Conservation (phyloP, 2,888 invertebrate genomes). For the Scrobipalpa costella region DNA sequence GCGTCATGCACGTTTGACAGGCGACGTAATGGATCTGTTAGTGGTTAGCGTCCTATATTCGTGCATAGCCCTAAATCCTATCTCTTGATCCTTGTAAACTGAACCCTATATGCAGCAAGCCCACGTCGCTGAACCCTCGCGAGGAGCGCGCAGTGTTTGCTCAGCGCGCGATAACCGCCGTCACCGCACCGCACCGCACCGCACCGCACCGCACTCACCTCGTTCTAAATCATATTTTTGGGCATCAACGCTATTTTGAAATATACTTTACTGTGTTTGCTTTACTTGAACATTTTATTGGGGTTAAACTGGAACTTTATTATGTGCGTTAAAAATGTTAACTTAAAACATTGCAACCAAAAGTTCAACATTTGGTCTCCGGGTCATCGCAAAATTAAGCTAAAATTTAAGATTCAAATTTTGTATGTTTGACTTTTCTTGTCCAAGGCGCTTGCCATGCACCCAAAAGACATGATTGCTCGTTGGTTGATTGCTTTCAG, state of each 20-base stretch:
- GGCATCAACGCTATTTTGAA: conserved; percentile 14
- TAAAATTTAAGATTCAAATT: too few relatives aligned
- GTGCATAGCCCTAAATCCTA: conserved; percentile 1
- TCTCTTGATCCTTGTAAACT: neutral
- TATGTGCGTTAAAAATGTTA: neutral
- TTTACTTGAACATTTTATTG: conserved; percentile 4
- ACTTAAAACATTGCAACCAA: too few relatives aligned
- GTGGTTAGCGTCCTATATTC: neutral
- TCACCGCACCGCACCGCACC: too few relatives aligned
- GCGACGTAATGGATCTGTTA: neutral
- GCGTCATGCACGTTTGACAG: neutral
- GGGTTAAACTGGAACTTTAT: neutral
- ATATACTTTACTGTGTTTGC: neutral
- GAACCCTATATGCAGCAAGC: neutral
- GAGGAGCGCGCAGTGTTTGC: neutral
- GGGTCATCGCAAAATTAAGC: too few relatives aligned
- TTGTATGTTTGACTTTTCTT: too few relatives aligned
- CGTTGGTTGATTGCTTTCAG: too few relatives aligned
- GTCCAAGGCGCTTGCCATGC: too few relatives aligned
- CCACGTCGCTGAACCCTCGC: neutral
- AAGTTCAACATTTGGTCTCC: too few relatives aligned
- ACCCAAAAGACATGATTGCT: too few relatives aligned
- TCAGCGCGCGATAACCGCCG: conserved; percentile 15
- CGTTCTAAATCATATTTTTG: conserved; percentile 17
- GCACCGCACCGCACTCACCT: neutral